Evolutionary conservation across 2,113 vertebrate species (phyloP), one percentile per base, ranked within the genome.

Genomic region (Burhinus oedicnemus): DNA sequence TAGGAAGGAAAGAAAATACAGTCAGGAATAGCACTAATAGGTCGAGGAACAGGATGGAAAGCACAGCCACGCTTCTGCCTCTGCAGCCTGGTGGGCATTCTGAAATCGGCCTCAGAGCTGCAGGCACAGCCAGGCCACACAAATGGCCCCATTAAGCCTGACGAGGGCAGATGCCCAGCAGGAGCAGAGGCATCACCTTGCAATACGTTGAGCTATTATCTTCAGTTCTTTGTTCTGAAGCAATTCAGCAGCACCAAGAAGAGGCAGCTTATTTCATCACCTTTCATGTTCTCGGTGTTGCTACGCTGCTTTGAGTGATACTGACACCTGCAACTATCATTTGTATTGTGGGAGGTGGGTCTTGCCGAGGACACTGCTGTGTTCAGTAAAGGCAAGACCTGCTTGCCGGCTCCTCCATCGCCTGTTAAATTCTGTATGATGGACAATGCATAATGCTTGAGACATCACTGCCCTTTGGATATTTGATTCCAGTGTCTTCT

Each of bases 281-380:
- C 15, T 62, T 62, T 58, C 8, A 4, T 1, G 9, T 9, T 34
- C 15, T 26, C 29, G 0, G 0, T 18, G 58, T 38, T 60, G 65
- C 65, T 81, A 21, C n/a, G 6, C 32, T 16, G 74, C 61, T 75
- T 32, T 71, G 22, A 42, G 61, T 15, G 21, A 65, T 23, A 54
- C 15, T 11, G 15, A n/a, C 14, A 40, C 32, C 54, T 45, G 40
- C 42, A 62, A 25, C 42, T 17, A 25, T 29, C 30, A 51, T 20
- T 27, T n/a, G 5, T 38, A 4, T 32, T n/a, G 9, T 2, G 12
- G 49, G 27, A 69, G 38, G 15, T 30, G 27, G 5, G 36, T 74
- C 55, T 82, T 3, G 1, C 40, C 6, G 4, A 77, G 75, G 65
- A 47, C 1, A 2, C 44, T 70, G 49, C 55, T 76, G 55, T 36